These are phyloP conservation scores for Periplaneta americana DNA, from an alignment of 1,140 invertebrate species.

Conservation along the genomic window DNA sequence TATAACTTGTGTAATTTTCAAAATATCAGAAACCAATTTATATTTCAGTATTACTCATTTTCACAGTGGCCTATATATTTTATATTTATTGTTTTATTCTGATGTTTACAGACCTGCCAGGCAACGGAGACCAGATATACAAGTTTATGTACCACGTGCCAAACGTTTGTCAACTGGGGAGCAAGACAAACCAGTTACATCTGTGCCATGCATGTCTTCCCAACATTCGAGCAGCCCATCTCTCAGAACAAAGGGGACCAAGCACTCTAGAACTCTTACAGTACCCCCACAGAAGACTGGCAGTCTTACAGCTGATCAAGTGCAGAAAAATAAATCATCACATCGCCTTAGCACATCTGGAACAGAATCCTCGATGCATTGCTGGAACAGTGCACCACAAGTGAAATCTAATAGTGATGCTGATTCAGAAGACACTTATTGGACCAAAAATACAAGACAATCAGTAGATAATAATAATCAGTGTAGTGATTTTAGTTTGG, in stretches of 20 bases:
- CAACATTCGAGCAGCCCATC: not conserved
- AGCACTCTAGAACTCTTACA: not conserved
- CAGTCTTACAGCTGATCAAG: not conserved
- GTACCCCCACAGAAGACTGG: not conserved
- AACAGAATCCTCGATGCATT: not conserved
- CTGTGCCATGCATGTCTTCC: not conserved
- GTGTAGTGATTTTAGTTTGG: not conserved
- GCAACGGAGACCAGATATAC: slow-evolving; percentile 60
- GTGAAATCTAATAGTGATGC: not conserved
- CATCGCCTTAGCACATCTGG: not conserved
- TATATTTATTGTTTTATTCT: too few relatives aligned
- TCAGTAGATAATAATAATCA: not conserved
- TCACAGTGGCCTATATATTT: too few relatives aligned
- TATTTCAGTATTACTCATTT: too few relatives aligned
- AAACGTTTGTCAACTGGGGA: slow-evolving; percentile 35
- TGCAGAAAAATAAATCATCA: not conserved
- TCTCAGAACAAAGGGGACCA: not conserved
- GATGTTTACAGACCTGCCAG: slow-evolving; percentile 5
- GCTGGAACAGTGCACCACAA: not conserved
- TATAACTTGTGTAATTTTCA: too few relatives aligned
- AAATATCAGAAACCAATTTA: too few relatives aligned
- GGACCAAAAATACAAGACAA: not conserved
- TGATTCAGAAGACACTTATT: not conserved
- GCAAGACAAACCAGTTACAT: not conserved
- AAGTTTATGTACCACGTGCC: slow-evolving; percentile 69